Evolutionary conservation across 2,113 vertebrate genomes (phyloP), one percentile per base, ranked within the genome.

Genomic region (Austrofundulus limnaeus): DNA sequence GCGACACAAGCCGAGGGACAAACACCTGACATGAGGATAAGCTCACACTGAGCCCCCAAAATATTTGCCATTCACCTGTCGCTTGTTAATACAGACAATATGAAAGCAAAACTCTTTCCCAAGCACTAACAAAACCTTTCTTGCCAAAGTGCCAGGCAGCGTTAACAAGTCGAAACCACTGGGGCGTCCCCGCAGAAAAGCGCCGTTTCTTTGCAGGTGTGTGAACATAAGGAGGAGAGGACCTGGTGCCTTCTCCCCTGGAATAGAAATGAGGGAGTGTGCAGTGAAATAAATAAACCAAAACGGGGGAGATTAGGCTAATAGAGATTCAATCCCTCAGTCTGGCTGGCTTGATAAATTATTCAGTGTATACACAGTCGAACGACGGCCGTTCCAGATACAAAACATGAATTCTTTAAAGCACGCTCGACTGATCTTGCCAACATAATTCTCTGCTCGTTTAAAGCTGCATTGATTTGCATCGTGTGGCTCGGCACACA

Each of bases 321-420:
- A 92, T 90, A 90, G 82, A 89, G 88, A 92, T 91, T 89, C 89
- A 90, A 91, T 87, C 81, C 84, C 86, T 88, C 89, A 90, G 89
- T 87, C 81, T 74, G 87, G 82, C 83, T 83, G 86, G 67, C 83
- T 87, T 84, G 84, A 90, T 92, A 90, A 90, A 92, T 93, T 89
- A 90, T 92, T 93, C 90, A 92, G 86, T 77, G 80, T 84, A 85
- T 87, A 88, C 87, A 89, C 81, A 90, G 80, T 78, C 71, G 67
- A 78, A 91, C 80, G 75, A 85, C 75, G 63, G 80, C 86, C 80
- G 85, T 87, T 88, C 85, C 85, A 91, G 80, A 89, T 89, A 88
- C 88, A 90, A 88, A 90, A 90, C 88, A 91, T 87, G 81, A 87
- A 91, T 90, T 88, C 88, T 89, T 90, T 87, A 80, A 88, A 80